Base-by-base conservation (phyloP, 2,888 invertebrate genomes). In the Rhagonycha lutea region DNA sequence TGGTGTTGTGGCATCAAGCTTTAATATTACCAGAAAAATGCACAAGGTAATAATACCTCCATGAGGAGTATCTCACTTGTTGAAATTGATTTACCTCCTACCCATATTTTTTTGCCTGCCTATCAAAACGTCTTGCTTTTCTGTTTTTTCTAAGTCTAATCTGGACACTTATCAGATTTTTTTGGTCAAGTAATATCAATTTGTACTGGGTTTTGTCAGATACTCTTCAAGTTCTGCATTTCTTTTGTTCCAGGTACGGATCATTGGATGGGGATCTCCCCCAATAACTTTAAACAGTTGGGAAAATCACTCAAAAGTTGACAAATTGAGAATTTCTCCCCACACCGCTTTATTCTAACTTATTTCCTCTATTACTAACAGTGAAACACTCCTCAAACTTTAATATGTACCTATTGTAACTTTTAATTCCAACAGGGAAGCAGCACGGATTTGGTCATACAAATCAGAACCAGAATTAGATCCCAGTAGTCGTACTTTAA, bases 1-100 rank as follows among this genome's bases (percentile, higher is more conserved):
- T 92, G 68, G 84, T 91, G 76, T 84, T 95, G 75, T 95, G 94
- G 92, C 91, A 92, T 84, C 91, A 91, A 82, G 90, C 91, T 9
- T 84, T 91, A 80, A 89, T 88, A 72, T 88, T 94, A 83, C 92
- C 93, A 1, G 89, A 90, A 73, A 89, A 90, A 76, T 91, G 91
- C 84, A 90, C 91, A 83, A 92, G 91, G 93, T 93, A 87, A 78
- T 69, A 32, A 18, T 14, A 23, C 61, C 1, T 14, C 2, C 2
- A 11, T n/a, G 9, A 14, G 61, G 9, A 2, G n/a, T 61, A n/a
- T 14, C 61, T n/a, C 61, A 28, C 28, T 28, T 8, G 28, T 28
- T 28, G 1, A 9, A 28, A 28, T 28, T 28, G 2, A 9, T 28
- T 9, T 9, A 28, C 28, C 28, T 28, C 9, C 28, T 9, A 1